These are phyloP conservation scores for Ephestia elutella DNA, from an alignment of 1,140 invertebrate species.

Conservation along the genomic window DNA sequence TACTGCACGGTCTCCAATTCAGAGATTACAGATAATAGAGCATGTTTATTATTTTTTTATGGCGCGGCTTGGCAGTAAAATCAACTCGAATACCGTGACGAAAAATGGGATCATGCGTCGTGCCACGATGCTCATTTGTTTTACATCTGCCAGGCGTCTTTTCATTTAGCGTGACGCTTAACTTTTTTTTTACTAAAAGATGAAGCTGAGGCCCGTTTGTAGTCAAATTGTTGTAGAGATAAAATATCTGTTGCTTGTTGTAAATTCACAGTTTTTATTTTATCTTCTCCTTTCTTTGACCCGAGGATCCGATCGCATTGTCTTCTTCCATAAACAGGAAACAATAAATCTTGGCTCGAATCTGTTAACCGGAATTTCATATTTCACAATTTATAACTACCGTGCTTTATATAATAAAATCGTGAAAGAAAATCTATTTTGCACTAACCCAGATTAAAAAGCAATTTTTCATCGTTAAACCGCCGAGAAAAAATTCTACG, in stretches of 20 bases:
- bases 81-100: too few relatives aligned
- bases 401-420: not conserved
- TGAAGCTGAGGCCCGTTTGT: too few relatives aligned
- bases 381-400: not conserved
- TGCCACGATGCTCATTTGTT: too few relatives aligned
- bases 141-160: too few relatives aligned
- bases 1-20: too few relatives aligned
- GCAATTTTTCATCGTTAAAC: not conserved
- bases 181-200: too few relatives aligned
- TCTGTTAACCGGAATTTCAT: slow-evolving; percentile 4
- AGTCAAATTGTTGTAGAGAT: too few relatives aligned
- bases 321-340: slow-evolving; percentile 3
- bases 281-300: not conserved
- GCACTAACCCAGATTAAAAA: slow-evolving; percentile 3
- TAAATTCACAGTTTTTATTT: not conserved
- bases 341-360: slow-evolving; percentile 4
- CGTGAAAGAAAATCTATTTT: not conserved
- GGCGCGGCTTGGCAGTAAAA: too few relatives aligned
- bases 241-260: not conserved
- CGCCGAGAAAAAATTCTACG: not conserved
- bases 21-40: too few relatives aligned
- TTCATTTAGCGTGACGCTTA: too few relatives aligned
- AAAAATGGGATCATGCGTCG: too few relatives aligned
- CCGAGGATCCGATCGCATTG: not conserved
- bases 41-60: too few relatives aligned